Evolutionary conservation across 1,140 invertebrate species (phyloP).

Genomic region (Listronotus oregonensis): DNA sequence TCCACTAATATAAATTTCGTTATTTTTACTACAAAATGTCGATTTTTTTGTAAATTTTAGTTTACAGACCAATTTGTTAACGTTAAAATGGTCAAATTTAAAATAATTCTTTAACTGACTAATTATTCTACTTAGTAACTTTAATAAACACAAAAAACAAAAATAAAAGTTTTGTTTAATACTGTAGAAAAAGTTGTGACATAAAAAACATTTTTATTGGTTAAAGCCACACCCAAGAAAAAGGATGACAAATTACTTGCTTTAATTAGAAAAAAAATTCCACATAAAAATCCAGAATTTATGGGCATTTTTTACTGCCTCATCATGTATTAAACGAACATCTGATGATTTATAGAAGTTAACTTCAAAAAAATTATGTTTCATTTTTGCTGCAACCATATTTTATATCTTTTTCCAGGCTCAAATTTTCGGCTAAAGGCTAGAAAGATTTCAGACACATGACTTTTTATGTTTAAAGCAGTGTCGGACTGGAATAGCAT

Average conservation of each 20-base stretch:
- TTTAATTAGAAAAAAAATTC: slow-evolving; percentile 29
- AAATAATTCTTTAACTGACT: too few species aligned
- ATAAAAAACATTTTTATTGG: slow-evolving; percentile 7
- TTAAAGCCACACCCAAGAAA: slow-evolving; percentile 8
- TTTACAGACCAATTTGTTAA: too few species aligned
- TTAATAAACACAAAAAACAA: too few species aligned
- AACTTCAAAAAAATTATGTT: slow-evolving; percentile 28
- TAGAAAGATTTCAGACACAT: slow-evolving; percentile 21
- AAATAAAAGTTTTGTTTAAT: too few species aligned
- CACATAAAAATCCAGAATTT: slow-evolving; percentile 23
- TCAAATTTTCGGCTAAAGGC: slow-evolving; percentile 22
- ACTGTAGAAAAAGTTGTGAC: too few species aligned
- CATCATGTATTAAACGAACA: slow-evolving; percentile 15
- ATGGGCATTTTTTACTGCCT: slow-evolving; percentile 13
- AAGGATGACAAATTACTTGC: slow-evolving; percentile 22
- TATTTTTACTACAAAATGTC: too few species aligned
- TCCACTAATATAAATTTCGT: too few species aligned
- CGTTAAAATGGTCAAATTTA: too few species aligned
- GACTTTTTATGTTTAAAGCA: slow-evolving; percentile 13
- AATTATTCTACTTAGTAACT: too few species aligned
- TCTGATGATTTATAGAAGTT: slow-evolving; percentile 23
- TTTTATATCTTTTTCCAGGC: slow-evolving; percentile 24
- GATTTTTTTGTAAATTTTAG: too few species aligned
- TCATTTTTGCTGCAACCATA: slow-evolving; percentile 26
- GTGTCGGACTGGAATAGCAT: neutral